Conservation (phyloP, 2,113 vertebrate genomes). For the Egretta garzetta region DNA sequence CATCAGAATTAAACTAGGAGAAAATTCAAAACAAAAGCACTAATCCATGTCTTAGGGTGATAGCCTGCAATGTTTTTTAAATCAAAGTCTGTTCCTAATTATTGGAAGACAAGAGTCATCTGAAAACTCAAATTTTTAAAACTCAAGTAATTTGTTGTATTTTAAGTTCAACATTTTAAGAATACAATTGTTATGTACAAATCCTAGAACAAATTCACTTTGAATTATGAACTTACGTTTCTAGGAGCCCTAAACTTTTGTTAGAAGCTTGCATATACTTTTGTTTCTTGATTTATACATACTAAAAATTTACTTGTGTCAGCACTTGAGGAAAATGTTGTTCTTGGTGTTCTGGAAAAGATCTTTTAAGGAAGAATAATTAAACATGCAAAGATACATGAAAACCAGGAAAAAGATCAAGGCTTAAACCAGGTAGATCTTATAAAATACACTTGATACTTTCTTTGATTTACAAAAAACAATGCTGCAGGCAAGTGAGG, state of each 20-base stretch:
- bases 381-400: neutral
- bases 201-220: neutral
- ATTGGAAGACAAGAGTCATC: neutral
- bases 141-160: neutral
- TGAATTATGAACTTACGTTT: neutral
- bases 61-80: neutral
- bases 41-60: conserved; percentile 1
- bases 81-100: neutral
- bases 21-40: conserved; percentile 25
- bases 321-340: neutral
- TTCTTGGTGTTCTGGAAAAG: neutral
- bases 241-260: neutral
- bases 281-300: neutral
- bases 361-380: neutral
- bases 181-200: neutral
- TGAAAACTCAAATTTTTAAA: neutral
- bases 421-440: neutral
- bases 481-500: neutral
- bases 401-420: neutral
- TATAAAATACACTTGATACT: neutral
- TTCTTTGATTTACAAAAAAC: neutral
- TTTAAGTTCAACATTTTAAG: neutral
- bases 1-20: conserved; percentile 5
- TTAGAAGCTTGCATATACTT: neutral
- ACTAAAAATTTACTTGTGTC: neutral